These are phyloP conservation scores for Ethmia dodecea DNA, from an alignment of 2,888 invertebrate genomes.

Conservation along the genomic window DNA sequence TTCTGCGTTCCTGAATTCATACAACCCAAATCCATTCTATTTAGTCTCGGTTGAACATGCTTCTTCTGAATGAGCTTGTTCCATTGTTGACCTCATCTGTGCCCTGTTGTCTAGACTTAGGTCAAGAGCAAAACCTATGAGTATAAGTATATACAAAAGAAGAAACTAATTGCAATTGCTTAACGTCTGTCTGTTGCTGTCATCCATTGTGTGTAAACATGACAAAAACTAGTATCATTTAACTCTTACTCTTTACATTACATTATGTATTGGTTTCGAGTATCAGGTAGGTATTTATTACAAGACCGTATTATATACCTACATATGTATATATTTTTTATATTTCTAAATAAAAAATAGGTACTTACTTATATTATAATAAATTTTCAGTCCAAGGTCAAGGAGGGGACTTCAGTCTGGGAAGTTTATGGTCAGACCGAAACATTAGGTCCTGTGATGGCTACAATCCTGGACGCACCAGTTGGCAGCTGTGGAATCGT, in stretches of 20 bases:
- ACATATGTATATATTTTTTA: background rate
- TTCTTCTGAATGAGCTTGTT: background rate
- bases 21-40: background rate
- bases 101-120: background rate
- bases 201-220: background rate
- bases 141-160: no score
- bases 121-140: background rate
- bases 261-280: background rate
- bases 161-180: no score
- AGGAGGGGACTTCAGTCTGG: background rate
- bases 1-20: background rate
- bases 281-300: background rate
- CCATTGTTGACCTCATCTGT: background rate
- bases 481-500: background rate
- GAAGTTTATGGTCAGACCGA: background rate
- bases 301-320: background rate
- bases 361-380: background rate
- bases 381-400: background rate
- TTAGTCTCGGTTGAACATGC: background rate
- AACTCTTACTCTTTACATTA: background rate
- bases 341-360: background rate
- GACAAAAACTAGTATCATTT: background rate
- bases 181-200: no score
- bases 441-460: background rate
- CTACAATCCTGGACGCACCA: background rate